Evolutionary conservation across 2,888 invertebrate species (phyloP), one percentile per base, ranked within the genome.

Genomic region (Eueremaeus valkanovi): DNA sequence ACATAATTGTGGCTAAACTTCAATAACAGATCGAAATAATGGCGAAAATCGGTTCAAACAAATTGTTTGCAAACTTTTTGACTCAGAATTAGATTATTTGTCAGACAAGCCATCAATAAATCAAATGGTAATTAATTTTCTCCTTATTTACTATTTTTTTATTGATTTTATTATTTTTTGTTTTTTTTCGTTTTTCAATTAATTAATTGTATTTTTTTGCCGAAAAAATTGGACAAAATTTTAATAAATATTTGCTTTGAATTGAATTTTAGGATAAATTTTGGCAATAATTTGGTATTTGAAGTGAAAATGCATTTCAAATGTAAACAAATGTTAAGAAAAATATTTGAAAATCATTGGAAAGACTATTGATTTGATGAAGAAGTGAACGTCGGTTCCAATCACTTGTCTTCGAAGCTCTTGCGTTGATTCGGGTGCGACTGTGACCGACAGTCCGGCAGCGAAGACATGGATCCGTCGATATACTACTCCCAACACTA

Each of bases 401-500:
- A 45, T 18, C 45, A 45, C 11, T 51, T 51, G 51, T 55, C 27
- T 24, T 8, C 11, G 16, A 16, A 45, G n/a, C n/a, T 21, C n/a
- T 51, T 51, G n/a, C n/a, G 51, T 51, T 55, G 13, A 27, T 21
- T 27, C 27, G 55, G 3, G 45, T 8, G 24, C 27, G 11, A 27
- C 27, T 55, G 55, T 55, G 27, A 29, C 27, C 55, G 27, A 27
- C 31, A 33, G 31, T 63, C 31, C 18, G 18, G 63, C 33, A 33
- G 31, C 33, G n/a, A n/a, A 42, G 68, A 21, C 16, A 68, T 73
- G 73, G 55, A 73, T 36, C 40, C 73, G 51, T 58, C 49, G 55
- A 33, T 36, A 13, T 8, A 72, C 40, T 51, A 51, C 55, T 36
- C 73, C 18, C 73, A 73, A n/a, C 58, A 73, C 24, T 58, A 73